Evolutionary conservation across 2,888 invertebrate species (phyloP), one percentile per base, ranked within the genome.

Genomic region (Ceriagrion tenellum): DNA sequence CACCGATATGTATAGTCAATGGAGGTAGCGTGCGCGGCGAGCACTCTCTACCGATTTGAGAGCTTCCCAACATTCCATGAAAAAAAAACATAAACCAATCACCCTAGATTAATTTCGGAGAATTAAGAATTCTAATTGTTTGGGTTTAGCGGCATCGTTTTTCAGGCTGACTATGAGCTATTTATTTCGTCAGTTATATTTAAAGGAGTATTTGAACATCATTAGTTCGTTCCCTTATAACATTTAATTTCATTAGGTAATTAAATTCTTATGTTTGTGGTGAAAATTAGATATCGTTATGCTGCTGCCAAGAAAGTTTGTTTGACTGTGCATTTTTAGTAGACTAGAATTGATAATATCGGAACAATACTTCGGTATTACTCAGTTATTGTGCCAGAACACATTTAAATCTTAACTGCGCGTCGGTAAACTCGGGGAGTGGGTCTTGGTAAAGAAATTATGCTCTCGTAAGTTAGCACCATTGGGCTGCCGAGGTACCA

Each of bases 11-110:
- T 93, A 93, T 93, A 93, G 93, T 93, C 93, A 93, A 93, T 93
- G 93, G 93, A 93, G 93, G 93, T 93, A 93, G 93, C 93, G 93
- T 93, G 93, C 93, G 93, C 93, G 93, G 93, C 93, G 93, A 69
- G 93, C 93, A 69, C 93, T 74, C 93, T 69, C 93, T 93, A 93
- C 93, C 63, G 93, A 93, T 93, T 93, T 93, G 93, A 93, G 93
- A 93, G 69, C 69, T 93, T 93, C 93, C 93, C 93, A 93, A 47
- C 93, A 93, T 93, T 93, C 93, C 63, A 74, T 16, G 47, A 63
- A 47, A n/a, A 93, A 93, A 93, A 69, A 69, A 93, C 63, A 93
- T 69, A 93, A 93, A 81, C 81, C 81, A 81, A 81, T 81, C 81
- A 81, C 35, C 81, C 35, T 81, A 81, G 81, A 81, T 81, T 81